Evolutionary conservation across 2,888 invertebrate species (phyloP).

Genomic region (Monoplex corrugatus): DNA sequence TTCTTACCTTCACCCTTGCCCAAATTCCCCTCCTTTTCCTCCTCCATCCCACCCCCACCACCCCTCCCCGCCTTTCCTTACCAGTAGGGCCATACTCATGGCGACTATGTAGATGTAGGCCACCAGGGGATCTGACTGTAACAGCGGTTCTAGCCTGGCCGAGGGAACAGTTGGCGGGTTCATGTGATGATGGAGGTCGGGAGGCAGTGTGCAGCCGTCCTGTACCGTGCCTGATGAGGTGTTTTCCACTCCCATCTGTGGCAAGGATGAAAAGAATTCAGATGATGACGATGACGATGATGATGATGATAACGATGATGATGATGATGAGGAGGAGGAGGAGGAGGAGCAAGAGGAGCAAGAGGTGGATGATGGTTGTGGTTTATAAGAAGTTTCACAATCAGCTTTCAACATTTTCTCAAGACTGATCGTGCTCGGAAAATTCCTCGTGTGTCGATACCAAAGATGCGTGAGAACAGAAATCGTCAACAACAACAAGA

Average conservation of each 20-base stretch:
- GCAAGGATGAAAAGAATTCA: not conserved
- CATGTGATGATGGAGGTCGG: not conserved
- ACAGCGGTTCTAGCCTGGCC: slow-evolving; percentile 56
- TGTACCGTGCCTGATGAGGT: not conserved
- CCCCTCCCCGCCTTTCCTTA: slow-evolving; percentile 35
- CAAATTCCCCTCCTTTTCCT: not conserved
- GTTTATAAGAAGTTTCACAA: too few species aligned
- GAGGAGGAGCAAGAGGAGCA: too few species aligned
- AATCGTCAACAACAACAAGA: too few species aligned
- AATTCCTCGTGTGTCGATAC: too few species aligned
- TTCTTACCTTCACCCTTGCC: not conserved
- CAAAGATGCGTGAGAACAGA: too few species aligned
- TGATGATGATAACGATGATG: too few species aligned
- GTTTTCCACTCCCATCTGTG: slow-evolving; percentile 19
- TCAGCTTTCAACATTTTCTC: too few species aligned
- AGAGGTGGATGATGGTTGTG: too few species aligned
- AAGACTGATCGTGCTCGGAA: too few species aligned
- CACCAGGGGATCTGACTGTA: slow-evolving; percentile 61
- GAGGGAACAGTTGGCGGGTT: not conserved
- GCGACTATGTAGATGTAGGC: slow-evolving; percentile 70
- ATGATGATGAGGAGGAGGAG: not conserved
- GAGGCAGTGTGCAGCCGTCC: not conserved
- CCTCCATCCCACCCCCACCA: not conserved
- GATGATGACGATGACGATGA: not conserved
- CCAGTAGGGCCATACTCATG: slow-evolving; percentile 60